Evolutionary conservation across 92 coral and sea anemone genomes (phyloP).

Genomic region (Parazoanthus darwini): DNA sequence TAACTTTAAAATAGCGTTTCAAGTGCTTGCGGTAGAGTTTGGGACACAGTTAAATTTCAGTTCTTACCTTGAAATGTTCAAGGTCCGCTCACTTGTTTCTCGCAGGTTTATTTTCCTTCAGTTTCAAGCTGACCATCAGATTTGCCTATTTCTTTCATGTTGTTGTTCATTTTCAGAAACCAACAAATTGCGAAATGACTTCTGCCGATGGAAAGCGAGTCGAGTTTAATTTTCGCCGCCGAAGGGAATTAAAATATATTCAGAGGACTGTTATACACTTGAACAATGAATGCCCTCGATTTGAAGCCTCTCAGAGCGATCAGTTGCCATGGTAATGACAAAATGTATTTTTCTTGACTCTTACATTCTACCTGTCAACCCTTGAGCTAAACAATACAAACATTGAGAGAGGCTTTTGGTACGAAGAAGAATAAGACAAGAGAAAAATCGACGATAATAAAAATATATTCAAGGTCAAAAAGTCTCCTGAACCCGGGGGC

Average conservation of each 20-base stretch:
- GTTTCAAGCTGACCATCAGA: background rate
- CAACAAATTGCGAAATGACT: background rate
- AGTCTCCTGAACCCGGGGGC: background rate
- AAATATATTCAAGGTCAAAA: background rate
- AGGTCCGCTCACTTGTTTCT: background rate
- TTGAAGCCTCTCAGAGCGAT: background rate
- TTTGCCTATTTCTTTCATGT: background rate
- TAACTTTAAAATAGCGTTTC: background rate
- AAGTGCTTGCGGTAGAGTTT: slow-evolving; percentile 13
- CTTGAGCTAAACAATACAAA: background rate
- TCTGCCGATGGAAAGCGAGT: background rate
- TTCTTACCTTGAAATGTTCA: background rate
- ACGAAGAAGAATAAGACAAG: background rate
- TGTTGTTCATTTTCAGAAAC: background rate
- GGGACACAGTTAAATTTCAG: slow-evolving; percentile 14
- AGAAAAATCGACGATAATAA: background rate
- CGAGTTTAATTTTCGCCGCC: background rate
- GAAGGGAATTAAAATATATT: slow-evolving; percentile 26
- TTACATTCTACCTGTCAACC: background rate
- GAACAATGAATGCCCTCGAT: slow-evolving; percentile 36
- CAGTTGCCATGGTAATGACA: slow-evolving; percentile 36
- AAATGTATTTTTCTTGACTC: background rate
- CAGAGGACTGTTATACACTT: slow-evolving; percentile 12
- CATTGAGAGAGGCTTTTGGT: background rate
- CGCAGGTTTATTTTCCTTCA: background rate